Evolutionary conservation across 2,113 vertebrate genomes (phyloP), one percentile per base, ranked within the genome.

Genomic region (Micromys minutus): DNA sequence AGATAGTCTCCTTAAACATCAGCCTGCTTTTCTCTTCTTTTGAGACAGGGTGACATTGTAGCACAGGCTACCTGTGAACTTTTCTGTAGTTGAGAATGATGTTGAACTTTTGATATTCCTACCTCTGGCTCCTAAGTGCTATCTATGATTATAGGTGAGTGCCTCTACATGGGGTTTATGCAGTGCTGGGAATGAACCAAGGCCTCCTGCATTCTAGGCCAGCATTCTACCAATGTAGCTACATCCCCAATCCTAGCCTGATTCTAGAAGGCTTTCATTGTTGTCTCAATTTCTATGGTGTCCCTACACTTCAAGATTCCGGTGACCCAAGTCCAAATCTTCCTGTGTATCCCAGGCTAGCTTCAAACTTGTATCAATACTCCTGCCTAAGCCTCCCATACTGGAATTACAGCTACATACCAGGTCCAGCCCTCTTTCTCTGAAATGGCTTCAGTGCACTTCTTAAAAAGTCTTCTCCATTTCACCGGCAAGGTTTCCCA

Each of bases 371-470:
- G 29, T 52, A 5, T 52, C 29, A 34, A 34, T 79, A 3, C 31
- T 36, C 50, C 31, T 34, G 7, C 17, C 45, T 36, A 47, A 55
- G 45, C 16, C 47, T 79, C 45, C 15, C 45, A 16, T 79, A 47
- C 29, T 76, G 47, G 76, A 29, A 79, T 79, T 50, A 52, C 47
- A 79, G 16, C 6, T 52, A 16, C 29, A 79, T 31, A 52, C 29
- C 15, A 79, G 15, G 75, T 42, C 45, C 75, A 76, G 31, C 47
- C 36, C 45, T 61, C 59, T 47, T 75, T 90, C 55, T 90, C 52
- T 87, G 75, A 84, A 34, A 63, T 57, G n/a, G 47, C 88, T 92
- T 85, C 36, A 31, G 19, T 45, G 34, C 52, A 92, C 77, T 96
- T 94, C 45, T 45, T 65, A 71, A 12, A 87, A 79, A 67, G 63